Percentiles rank a stretch among this genome's conserved stretches.
These are phyloP conservation scores for Scaptomyza reducta DNA, from an alignment of 2,888 invertebrate genomes.

Conservation along the genomic window DNA sequence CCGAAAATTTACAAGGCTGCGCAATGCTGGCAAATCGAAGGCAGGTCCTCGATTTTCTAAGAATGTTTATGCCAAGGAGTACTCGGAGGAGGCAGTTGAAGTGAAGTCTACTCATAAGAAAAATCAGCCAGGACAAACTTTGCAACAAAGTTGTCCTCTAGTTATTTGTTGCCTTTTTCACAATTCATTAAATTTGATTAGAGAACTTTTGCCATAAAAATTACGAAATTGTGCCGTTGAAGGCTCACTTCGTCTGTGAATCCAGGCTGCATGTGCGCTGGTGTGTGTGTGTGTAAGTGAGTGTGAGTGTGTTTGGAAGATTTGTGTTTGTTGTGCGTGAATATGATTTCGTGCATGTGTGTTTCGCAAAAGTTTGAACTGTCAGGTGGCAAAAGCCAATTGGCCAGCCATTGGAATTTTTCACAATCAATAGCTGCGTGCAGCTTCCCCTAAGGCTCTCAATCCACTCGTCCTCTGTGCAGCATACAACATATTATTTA, in stretches of 20 bases:
- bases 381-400: slow-evolving; percentile 78
- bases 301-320: slow-evolving; percentile 46
- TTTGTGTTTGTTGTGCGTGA: slow-evolving; percentile 78
- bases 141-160: slow-evolving; percentile 75
- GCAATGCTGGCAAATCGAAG: slow-evolving; percentile 69
- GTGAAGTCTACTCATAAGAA: slow-evolving; percentile 76
- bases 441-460: background rate
- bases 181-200: slow-evolving; percentile 81
- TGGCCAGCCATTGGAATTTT: slow-evolving; percentile 67
- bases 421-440: slow-evolving; percentile 58
- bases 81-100: slow-evolving; percentile 8
- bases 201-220: slow-evolving; percentile 81
- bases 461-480: background rate
- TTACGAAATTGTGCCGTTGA: slow-evolving; percentile 81
- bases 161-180: slow-evolving; percentile 80
- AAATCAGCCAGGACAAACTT: slow-evolving; percentile 72
- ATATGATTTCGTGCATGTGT: slow-evolving; percentile 75
- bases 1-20: slow-evolving; percentile 73
- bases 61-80: slow-evolving; percentile 12
- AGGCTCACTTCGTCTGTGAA: slow-evolving; percentile 67
- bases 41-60: slow-evolving; percentile 35
- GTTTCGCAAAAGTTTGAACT: slow-evolving; percentile 66
- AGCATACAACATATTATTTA: slow-evolving; percentile 38
- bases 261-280: slow-evolving; percentile 35
- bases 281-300: slow-evolving; percentile 15